Base-by-base conservation (phyloP, 2,888 invertebrate genomes). In the Pachycephus smyrnensis region DNA sequence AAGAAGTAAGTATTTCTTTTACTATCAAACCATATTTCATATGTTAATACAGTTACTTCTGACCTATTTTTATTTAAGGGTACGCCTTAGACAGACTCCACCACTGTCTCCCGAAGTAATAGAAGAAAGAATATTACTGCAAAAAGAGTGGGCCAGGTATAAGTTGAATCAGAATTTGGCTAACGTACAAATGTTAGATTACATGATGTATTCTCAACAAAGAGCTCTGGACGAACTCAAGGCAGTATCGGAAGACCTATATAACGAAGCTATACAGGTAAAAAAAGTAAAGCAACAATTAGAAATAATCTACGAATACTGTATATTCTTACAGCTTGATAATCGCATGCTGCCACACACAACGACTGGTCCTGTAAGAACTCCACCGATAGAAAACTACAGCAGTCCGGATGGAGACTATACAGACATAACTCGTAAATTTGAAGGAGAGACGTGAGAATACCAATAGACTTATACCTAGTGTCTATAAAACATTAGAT, bases 341-440 rank as follows among this genome's bases (percentile, higher is more conserved):
- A 89, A 94, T 31, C 91, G 92, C 11, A 89, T 97, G 68, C 87
- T 98, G 35, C 96, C 97, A 0, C 94, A 94, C 84, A 92, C 93
- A 32, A 88, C 93, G 2, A 93, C 93, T 79, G 98, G 98, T 0
- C 97, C 98, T 0, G 94, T 95, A 0, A 93, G 95, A 37, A 98
- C 98, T 1, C 98, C 98, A 4, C 95, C 98, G 0, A 96, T 97
- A 79, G 93, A 95, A 87, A 93, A 94, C 81, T 99, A 97, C 89
- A 93, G 94, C 0, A 94, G 95, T 73, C 97, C 97, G 0, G 98
- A 99, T 92, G 99, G 99, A 69, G 97, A 98, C 87, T 98, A 98
- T 89, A 90, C 94, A 33, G 96, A 98, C 90, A 92, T 96, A 40
- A 95, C 97, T 0, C 96, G 94, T 90, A 96, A 96, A 76, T 91